Evolutionary conservation across 2,113 vertebrate genomes (phyloP).

Genomic region (Garra rufa): DNA sequence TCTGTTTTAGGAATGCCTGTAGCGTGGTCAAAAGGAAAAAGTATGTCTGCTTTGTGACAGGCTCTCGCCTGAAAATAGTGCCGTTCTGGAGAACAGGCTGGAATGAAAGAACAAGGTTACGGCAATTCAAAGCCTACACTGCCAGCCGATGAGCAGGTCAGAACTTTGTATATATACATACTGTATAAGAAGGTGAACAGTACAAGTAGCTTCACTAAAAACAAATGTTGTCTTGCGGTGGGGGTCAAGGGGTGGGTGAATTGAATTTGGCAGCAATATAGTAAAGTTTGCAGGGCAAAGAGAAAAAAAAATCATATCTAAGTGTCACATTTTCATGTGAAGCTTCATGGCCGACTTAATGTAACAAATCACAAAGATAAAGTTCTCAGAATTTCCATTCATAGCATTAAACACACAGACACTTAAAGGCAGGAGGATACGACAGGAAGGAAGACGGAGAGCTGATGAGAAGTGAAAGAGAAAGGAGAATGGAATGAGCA

Average conservation of each 20-base stretch:
- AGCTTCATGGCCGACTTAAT: background rate
- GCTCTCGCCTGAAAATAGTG: background rate
- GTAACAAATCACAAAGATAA: background rate
- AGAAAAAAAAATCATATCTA: background rate
- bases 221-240: constrained; percentile 59
- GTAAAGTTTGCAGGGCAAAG: constrained; percentile 41
- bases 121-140: constrained; percentile 3
- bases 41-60: constrained; percentile 52
- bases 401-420: background rate
- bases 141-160: constrained; percentile 43
- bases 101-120: background rate
- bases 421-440: background rate
- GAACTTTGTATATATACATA: constrained; percentile 54
- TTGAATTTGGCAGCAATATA: constrained; percentile 61
- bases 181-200: constrained; percentile 44
- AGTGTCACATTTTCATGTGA: constrained; percentile 27
- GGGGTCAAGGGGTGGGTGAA: constrained; percentile 42
- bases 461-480: constrained; percentile 3
- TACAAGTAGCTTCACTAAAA: constrained; percentile 50
- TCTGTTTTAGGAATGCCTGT: constrained; percentile 63
- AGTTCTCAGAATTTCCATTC: background rate
- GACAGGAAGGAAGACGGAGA: background rate
- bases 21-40: constrained; percentile 56
- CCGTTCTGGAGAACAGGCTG: constrained; percentile 10
- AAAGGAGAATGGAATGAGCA: background rate